Evolutionary conservation across 1,140 invertebrate genomes (phyloP).

Genomic region (Armadillidium nasatum): DNA sequence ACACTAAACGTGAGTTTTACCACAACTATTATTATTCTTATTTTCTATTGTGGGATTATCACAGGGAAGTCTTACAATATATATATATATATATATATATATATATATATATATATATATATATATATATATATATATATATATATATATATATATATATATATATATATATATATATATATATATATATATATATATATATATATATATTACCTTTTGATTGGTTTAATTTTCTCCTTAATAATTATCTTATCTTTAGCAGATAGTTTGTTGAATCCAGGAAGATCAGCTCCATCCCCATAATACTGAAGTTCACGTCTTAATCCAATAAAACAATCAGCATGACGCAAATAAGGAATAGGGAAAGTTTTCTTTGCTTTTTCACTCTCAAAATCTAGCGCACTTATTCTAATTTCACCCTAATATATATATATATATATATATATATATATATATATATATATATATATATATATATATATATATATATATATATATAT

Average conservation of each 20-base stretch:
- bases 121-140: too few relatives aligned
- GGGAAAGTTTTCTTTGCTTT: constrained; percentile 70
- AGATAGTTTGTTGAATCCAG: constrained; percentile 66
- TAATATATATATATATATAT: constrained; percentile 51
- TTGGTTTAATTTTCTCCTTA: constrained; percentile 59
- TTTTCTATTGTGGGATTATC: too few relatives aligned
- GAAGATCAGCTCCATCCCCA: constrained; percentile 63
- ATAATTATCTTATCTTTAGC: constrained; percentile 69
- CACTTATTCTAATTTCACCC: constrained; percentile 73
- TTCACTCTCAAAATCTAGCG: constrained; percentile 80
- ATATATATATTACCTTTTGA: too few relatives aligned
- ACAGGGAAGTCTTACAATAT: too few relatives aligned
- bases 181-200: too few relatives aligned
- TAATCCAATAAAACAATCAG: constrained; percentile 83
- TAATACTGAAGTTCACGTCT: constrained; percentile 69
- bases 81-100: too few relatives aligned
- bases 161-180: too few relatives aligned
- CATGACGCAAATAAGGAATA: constrained; percentile 71
- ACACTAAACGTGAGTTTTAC: too few relatives aligned
- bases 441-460: constrained; percentile 3
- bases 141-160: too few relatives aligned
- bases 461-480: not conserved
- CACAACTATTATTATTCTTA: too few relatives aligned
- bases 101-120: too few relatives aligned
- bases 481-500: constrained; percentile 14